These are phyloP conservation scores for Temnothorax unifasciatus DNA, from an alignment of 2,888 invertebrate genomes.

Conservation along the genomic window DNA sequence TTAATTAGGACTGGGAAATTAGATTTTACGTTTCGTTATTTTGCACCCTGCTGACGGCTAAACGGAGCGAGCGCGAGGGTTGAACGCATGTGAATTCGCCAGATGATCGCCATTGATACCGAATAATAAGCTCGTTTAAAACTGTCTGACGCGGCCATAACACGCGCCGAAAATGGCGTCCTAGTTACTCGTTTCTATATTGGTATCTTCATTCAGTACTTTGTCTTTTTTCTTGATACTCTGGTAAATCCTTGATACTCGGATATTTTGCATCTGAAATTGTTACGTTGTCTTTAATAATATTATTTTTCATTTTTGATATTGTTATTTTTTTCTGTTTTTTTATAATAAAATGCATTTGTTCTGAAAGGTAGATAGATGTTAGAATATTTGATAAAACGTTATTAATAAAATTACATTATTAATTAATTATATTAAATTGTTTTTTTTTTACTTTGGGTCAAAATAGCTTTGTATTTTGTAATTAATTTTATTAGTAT, in stretches of 20 bases:
- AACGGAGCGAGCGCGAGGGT: conserved; percentile 41
- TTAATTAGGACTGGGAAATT: conserved; percentile 74
- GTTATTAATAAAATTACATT: background rate
- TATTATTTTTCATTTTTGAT: background rate
- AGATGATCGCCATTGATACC: conserved; percentile 82
- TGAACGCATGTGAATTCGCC: conserved; percentile 80
- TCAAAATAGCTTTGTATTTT: background rate
- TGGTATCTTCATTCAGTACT: background rate
- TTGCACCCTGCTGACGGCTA: conserved; percentile 63
- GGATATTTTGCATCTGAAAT: background rate
- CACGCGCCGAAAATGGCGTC: conserved; percentile 46
- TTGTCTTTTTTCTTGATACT: background rate
- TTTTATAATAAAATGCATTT: background rate
- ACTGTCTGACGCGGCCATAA: conserved; percentile 63
- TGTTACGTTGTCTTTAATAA: background rate
- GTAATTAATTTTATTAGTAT: background rate
- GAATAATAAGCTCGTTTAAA: conserved; percentile 80
- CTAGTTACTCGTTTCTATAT: conserved; percentile 2
- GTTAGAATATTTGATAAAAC: background rate
- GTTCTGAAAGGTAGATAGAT: background rate
- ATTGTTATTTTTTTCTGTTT: background rate
- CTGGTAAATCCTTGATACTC: background rate
- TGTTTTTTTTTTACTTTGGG: background rate
- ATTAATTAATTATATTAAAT: background rate
- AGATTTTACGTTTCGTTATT: conserved; percentile 74